phyloP scores from a whole-genome alignment of 2,797 vertebrate genomes.

The Notamacropus eugenii region DNA sequence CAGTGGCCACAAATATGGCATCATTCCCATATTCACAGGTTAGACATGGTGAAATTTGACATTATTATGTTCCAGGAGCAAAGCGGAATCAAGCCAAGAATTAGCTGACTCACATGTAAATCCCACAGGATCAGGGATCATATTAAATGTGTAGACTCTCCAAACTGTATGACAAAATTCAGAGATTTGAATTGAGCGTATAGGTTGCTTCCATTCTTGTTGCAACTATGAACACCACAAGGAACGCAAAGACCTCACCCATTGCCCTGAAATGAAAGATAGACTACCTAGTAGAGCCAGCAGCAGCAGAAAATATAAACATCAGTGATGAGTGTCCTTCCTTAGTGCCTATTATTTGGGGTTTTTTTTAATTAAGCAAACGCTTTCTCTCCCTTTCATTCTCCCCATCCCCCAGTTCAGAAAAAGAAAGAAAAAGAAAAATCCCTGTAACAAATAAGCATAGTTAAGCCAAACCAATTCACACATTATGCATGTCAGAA shows the following conservation, averaged over 20 bases:
- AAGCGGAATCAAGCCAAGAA: background rate
- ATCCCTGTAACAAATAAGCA: background rate
- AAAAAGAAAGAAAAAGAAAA: background rate
- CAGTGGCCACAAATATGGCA: background rate
- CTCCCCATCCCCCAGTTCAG: background rate
- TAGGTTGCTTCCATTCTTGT: background rate
- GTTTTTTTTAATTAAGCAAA: background rate
- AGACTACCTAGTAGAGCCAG: background rate
- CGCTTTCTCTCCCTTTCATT: background rate
- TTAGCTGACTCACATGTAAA: background rate
- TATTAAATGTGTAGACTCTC: background rate
- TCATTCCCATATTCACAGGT: background rate
- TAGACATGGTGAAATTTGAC: background rate
- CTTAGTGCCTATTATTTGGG: background rate
- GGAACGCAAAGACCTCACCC: background rate
- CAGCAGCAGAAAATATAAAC: background rate
- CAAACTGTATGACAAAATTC: background rate
- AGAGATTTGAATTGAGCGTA: background rate
- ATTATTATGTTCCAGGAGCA: background rate
- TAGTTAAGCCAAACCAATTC: background rate
- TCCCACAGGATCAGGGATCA: background rate
- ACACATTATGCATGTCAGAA: background rate
- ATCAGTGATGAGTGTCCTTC: background rate
- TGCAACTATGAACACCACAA: background rate
- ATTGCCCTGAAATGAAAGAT: background rate